Base-by-base conservation (phyloP, 30 jellyfish, hydroid and myxozoan genomes). In the Aurelia coerulea region DNA sequence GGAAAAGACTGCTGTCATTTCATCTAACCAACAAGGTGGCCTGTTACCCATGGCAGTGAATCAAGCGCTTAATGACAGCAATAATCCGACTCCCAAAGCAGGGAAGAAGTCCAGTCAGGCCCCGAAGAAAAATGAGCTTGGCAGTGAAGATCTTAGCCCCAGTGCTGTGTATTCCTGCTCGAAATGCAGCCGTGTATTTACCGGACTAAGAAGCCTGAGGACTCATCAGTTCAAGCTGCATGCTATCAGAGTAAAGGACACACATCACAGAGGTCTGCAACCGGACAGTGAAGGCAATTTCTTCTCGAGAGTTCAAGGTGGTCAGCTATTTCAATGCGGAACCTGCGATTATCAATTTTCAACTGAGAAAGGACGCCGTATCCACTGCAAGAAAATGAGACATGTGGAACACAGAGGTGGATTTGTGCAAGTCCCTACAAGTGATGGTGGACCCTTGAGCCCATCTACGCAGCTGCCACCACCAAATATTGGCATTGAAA, bases 201-300 rank as follows among this genome's bases (percentile, higher is more conserved):
- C 87, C 13, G 93, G 93, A n/a, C 64, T 84, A 17, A 60, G 93
- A 37, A 91, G 95, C 19, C 75, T 91, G 87, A 83, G 92, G 34
- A 84, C 96, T 31, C 97, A 91, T 64, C 89, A 91, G 75, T 84
- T 78, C 50, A 85, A 91, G 65, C 50, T 82, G 71, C 97, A 91
- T 67, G 92, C 93, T 7, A 81, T 90, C 52, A 41, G 92, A 56
- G 90, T 78, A 49, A 91, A 85, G 79, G 96, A 91, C 65, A 67
- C 62, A 51, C 66, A 46, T 29, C 89, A 84, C 19, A 54, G 73
- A 5, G 65, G 63, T 11, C 70, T 34, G 3, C 71, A 73, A 10
- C 71, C n/a, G 5, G 67, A 34, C 46, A 63, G 71, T 75, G 93
- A 73, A 52, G 78, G 74, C 64, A 66, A 41, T 16, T n/a, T 73